phyloP scores from a whole-genome alignment of 2,113 vertebrate genomes.

The Gadus macrocephalus region DNA sequence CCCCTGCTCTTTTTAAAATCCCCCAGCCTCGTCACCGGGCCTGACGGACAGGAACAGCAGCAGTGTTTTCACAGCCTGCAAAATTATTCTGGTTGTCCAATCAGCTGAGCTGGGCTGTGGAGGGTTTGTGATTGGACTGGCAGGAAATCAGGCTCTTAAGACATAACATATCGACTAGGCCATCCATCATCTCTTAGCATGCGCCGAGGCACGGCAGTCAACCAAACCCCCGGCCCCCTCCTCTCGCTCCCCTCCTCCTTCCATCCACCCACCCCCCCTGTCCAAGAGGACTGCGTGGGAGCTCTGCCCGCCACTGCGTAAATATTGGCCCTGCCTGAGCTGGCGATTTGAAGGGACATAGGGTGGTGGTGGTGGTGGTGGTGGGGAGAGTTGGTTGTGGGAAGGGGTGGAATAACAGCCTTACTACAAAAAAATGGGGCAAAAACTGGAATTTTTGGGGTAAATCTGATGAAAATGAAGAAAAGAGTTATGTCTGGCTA shows the following conservation, averaged over 20 bases:
- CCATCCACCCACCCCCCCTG: conserved; percentile 46
- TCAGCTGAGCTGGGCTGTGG: conserved; percentile 92
- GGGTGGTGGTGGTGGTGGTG: conserved; percentile 35
- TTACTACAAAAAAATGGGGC: conserved; percentile 21
- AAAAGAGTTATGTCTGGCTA: conserved; percentile 58
- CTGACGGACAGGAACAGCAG: conserved; percentile 84
- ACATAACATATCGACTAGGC: conserved; percentile 98
- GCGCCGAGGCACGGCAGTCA: conserved; percentile 83
- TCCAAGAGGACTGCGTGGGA: conserved; percentile 79
- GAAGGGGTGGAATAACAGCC: conserved; percentile 30
- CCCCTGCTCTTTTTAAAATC: conserved; percentile 70
- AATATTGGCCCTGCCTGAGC: conserved; percentile 78
- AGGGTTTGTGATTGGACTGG: conserved; percentile 98
- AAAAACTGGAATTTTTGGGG: conserved; percentile 27
- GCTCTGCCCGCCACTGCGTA: conserved; percentile 91
- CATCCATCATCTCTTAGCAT: conserved; percentile 99
- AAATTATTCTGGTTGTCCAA: conserved; percentile 96
- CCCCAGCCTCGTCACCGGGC: conserved; percentile 77
- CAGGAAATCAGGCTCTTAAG: conserved; percentile 99
- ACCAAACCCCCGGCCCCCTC: conserved; percentile 15
- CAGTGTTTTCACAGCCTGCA: conserved; percentile 92
- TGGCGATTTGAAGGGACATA: conserved; percentile 71
- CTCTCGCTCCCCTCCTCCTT: conserved; percentile 1
- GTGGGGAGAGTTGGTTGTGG: conserved; percentile 17
- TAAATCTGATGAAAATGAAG: conserved; percentile 27